Conservation (phyloP, 2,113 vertebrate genomes). For the Synodontis membranacea region DNA sequence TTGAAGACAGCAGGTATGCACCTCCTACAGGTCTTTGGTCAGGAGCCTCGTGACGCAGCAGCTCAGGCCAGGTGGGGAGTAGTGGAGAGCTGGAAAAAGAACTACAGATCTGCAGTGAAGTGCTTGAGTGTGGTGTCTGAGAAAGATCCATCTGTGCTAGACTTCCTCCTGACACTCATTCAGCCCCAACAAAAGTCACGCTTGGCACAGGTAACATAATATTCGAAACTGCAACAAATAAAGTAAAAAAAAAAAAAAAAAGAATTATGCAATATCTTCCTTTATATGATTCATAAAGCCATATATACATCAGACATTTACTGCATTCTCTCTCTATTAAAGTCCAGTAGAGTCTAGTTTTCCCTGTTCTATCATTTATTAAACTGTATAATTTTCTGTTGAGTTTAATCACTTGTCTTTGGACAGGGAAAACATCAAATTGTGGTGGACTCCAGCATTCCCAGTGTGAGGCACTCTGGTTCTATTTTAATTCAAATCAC, state of each 20-base stretch:
- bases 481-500: neutral
- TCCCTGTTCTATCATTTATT: neutral
- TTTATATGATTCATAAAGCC: neutral
- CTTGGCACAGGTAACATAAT: conserved; percentile 77
- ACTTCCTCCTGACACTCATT: conserved; percentile 78
- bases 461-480: neutral
- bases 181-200: conserved; percentile 69
- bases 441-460: neutral
- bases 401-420: neutral
- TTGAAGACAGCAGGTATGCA: conserved; percentile 71
- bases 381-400: neutral
- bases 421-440: neutral
- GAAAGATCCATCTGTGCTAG: conserved; percentile 70
- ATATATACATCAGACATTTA: neutral
- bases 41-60: conserved; percentile 66
- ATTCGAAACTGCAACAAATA: too few species aligned
- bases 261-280: neutral
- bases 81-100: conserved; percentile 78
- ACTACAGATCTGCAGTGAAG: conserved; percentile 62
- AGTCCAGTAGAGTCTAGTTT: neutral
- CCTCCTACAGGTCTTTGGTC: conserved; percentile 75
- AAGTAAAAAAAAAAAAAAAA: neutral
- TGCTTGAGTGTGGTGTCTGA: conserved; percentile 78
- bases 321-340: neutral
- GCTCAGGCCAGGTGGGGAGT: conserved; percentile 80